Evolutionary conservation across 2,888 invertebrate genomes (phyloP), one percentile per base, ranked within the genome.

Genomic region (Entomobrya proxima): DNA sequence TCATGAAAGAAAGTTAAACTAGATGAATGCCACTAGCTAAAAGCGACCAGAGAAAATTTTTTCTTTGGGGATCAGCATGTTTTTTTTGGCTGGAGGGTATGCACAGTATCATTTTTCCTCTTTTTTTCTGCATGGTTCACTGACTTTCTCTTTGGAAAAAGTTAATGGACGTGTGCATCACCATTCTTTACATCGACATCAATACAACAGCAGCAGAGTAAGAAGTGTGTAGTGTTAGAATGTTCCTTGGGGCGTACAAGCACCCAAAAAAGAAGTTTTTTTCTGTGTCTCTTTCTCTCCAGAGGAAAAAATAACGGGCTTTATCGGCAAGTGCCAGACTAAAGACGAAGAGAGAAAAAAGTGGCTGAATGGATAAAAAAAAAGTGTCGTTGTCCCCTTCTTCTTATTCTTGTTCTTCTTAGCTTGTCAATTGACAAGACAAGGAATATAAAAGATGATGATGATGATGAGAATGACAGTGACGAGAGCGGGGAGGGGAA

Each of bases 111-210:
- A 40, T 69, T 69, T 18, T 75, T 21, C 64, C 61, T 21, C n/a
- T 9, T 50, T 7, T 37, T 13, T 72, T 50, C 32, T 30, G 35
- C 30, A 67, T 35, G 78, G 78, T 78, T 78, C 67, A 78, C 47
- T 78, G 78, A 50, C 40, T 78, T 78, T 47, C n/a, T n/a, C n/a
- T n/a, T n/a, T n/a, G n/a, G n/a, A 55, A 69, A 55, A 80, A 67
- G 52, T 50, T 47, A 78, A 64, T 47, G 30, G 52, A 40, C 21
- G 44, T 44, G 69, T 32, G 24, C 21, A 27, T 58, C 27, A 58
- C n/a, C 2, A 13, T 9, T n/a, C 7, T 47, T 3, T 47, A 47
- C n/a, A 2, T 13, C n/a, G 47, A 15, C 55, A 76, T 58, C 76
- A 74, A 44, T 30, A 47, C 72, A 64, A 30, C 21, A 40, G 24